Evolutionary conservation across 2,888 invertebrate species (phyloP), one percentile per base, ranked within the genome.

Genomic region (Spodoptera picta): DNA sequence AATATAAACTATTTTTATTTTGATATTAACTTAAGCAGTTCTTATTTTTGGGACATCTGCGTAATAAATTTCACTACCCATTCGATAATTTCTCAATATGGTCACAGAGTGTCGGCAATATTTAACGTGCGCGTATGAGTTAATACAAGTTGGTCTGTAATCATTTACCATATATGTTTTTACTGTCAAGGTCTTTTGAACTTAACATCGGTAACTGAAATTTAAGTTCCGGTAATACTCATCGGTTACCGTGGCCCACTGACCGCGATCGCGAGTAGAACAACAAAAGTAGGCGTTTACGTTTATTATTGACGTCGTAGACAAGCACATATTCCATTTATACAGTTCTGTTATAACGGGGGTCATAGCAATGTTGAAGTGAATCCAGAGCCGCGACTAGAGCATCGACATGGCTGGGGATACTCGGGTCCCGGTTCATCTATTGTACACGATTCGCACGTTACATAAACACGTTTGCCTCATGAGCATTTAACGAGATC

Each of bases 221-320:
- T 84, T 83, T 73, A 81, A 87, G 90, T 92, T 92, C 92, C 92
- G 92, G 90, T 88, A 89, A 84, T 86, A 82, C 79, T 90, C 87
- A 87, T 88, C 86, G 86, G 80, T 87, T 85, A 84, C 91, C 92
- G 84, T 92, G 93, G 91, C 93, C 92, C 85, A 92, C 89, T 94
- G 90, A 92, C 93, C 93, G 91, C 89, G 84, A 88, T 93, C 73
- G 71, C 80, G 81, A 84, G 85, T 87, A 79, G 85, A 84, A 87
- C 89, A 85, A 87, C 85, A 83, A 73, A 85, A 83, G 91, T 88
- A 83, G 87, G 84, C 82, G 86, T 86, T 83, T 85, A 79, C 65
- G 58, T 71, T 69, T 73, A 84, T 81, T 83, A 87, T 85, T 85
- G 84, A 83, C 70, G 60, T 60, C 60, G 61, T 66, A 66, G 73